Conservation (phyloP, 2,113 vertebrate genomes). For the Callocephalon fimbriatum region DNA sequence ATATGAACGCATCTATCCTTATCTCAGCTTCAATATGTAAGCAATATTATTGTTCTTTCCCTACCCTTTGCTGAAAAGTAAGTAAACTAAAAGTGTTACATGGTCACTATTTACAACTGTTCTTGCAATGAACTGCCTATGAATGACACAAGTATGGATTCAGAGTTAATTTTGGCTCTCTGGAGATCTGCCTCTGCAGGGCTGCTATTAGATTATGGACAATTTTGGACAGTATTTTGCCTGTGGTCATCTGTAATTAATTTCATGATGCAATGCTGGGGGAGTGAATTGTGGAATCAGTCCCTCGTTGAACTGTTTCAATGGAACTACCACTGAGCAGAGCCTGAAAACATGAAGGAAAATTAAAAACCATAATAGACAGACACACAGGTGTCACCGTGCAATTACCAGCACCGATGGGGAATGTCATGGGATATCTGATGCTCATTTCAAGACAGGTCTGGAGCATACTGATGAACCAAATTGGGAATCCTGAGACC, state of each 20-base stretch:
- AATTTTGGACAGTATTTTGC: not conserved
- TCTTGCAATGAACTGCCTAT: not conserved
- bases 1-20: not conserved
- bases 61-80: not conserved
- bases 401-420: not conserved
- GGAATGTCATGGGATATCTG: not conserved
- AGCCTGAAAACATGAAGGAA: not conserved
- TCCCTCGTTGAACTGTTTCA: not conserved
- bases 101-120: not conserved
- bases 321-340: not conserved
- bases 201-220: not conserved
- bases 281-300: not conserved
- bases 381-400: not conserved
- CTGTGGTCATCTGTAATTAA: not conserved
- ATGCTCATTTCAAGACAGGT: not conserved
- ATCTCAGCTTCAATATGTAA: not conserved
- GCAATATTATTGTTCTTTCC: not conserved
- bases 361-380: not conserved
- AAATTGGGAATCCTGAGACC: not conserved
- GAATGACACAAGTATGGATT: not conserved
- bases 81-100: not conserved
- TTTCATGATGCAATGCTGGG: not conserved
- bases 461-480: not conserved
- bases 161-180: not conserved
- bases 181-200: not conserved